These are phyloP conservation scores for Drosophila maculinotata DNA, from an alignment of 2,888 invertebrate genomes.

Conservation along the genomic window DNA sequence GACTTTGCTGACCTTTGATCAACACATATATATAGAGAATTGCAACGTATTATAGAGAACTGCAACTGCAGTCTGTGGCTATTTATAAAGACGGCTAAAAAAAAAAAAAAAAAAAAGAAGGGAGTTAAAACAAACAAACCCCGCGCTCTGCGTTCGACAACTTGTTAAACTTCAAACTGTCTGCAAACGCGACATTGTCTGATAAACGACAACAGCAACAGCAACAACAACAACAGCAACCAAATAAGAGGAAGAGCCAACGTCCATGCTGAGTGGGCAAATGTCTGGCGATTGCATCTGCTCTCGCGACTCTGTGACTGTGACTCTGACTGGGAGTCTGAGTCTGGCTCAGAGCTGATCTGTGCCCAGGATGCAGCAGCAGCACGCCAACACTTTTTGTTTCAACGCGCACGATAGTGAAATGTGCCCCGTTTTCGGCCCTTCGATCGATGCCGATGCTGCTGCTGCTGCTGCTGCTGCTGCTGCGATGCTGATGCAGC, in stretches of 20 bases:
- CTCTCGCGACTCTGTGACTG: conserved; percentile 43
- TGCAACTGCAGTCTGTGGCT: conserved; percentile 45
- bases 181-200: conserved; percentile 78
- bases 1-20: conserved; percentile 53
- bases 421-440: conserved; percentile 57
- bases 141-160: conserved; percentile 67
- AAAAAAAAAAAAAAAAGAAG: conserved; percentile 17
- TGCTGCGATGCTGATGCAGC: no score
- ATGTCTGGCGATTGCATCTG: conserved; percentile 69
- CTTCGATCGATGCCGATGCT: conserved; percentile 35
- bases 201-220: conserved; percentile 73
- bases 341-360: conserved; percentile 46
- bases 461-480: conserved; percentile 6
- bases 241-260: conserved; percentile 40
- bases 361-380: conserved; percentile 60
- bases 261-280: conserved; percentile 59
- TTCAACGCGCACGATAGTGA: conserved; percentile 74
- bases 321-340: conserved; percentile 53
- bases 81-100: conserved; percentile 56
- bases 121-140: conserved; percentile 54
- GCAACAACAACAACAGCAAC: conserved; percentile 19
- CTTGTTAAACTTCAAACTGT: conserved; percentile 83
- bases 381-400: conserved; percentile 81
- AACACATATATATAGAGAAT: conserved; percentile 27
- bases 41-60: conserved; percentile 35